Conservation (phyloP, 2,797 vertebrate species). For the Pagetopsis macropterus region DNA sequence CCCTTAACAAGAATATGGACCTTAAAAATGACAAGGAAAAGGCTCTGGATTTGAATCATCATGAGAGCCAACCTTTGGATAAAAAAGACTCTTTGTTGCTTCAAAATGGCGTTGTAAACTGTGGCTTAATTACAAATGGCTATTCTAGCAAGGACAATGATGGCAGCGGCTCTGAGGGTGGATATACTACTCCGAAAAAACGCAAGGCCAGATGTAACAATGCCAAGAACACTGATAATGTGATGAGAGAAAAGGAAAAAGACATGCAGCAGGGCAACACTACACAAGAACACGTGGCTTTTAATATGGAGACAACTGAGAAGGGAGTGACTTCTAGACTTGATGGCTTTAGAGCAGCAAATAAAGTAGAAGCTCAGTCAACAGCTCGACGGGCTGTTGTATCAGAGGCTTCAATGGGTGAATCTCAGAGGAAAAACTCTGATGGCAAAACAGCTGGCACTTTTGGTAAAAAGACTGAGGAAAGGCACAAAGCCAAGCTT, state of each 20-base stretch:
- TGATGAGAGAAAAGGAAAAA: conserved; percentile 88
- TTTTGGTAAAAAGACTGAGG: conserved; percentile 91
- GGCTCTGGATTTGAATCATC: conserved; percentile 70
- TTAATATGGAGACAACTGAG: conserved; percentile 76
- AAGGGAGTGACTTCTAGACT: conserved; percentile 84
- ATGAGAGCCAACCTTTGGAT: conserved; percentile 69
- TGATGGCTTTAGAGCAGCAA: conserved; percentile 83
- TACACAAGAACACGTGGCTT: conserved; percentile 72
- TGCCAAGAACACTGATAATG: conserved; percentile 88
- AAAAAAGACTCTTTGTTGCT: conserved; percentile 86
- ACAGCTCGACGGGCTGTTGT: conserved; percentile 59
- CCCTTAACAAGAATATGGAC: conserved; percentile 91
- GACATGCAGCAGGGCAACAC: conserved; percentile 86
- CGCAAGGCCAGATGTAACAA: conserved; percentile 91
- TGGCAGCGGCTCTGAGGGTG: conserved; percentile 94
- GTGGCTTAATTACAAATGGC: conserved; percentile 92
- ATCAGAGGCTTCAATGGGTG: conserved; percentile 76
- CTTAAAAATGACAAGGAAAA: conserved; percentile 91
- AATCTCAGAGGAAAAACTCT: conserved; percentile 90
- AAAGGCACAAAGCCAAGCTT: conserved; percentile 93
- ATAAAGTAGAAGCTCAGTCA: conserved; percentile 73
- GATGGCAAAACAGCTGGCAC: conserved; percentile 89
- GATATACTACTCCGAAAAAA: conserved; percentile 96
- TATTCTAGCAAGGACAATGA: conserved; percentile 94
- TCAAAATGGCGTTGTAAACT: conserved; percentile 91